Conservation (phyloP, 2,113 vertebrate species). For the Coreoperca whiteheadi region DNA sequence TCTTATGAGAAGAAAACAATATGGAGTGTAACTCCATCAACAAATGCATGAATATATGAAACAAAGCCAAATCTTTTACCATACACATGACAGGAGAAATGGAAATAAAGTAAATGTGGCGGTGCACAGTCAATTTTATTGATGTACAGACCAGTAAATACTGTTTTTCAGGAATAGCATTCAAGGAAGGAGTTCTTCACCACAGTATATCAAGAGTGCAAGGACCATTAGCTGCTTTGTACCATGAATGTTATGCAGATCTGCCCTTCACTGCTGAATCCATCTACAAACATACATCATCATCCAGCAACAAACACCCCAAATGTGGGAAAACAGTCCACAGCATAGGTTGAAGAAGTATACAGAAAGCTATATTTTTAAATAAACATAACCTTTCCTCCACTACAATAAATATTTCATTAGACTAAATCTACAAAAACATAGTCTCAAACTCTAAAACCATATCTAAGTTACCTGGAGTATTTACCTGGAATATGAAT, state of each 20-base stretch:
- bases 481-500: slow-evolving; percentile 69
- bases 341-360: slow-evolving; percentile 83
- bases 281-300: slow-evolving; percentile 48
- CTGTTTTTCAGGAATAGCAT: slow-evolving; percentile 85
- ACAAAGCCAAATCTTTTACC: neutral
- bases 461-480: slow-evolving; percentile 63
- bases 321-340: slow-evolving; percentile 83
- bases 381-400: slow-evolving; percentile 60
- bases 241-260: slow-evolving; percentile 44
- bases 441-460: slow-evolving; percentile 64
- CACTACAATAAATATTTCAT: slow-evolving; percentile 82
- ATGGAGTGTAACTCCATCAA: neutral
- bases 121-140: slow-evolving; percentile 92
- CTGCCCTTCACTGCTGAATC: slow-evolving; percentile 40
- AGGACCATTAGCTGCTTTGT: slow-evolving; percentile 64
- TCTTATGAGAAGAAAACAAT: slow-evolving; percentile 8
- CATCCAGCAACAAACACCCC: slow-evolving; percentile 49
- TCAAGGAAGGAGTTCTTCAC: slow-evolving; percentile 74
- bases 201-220: slow-evolving; percentile 68
- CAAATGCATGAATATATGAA: slow-evolving; percentile 5
- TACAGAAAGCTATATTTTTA: slow-evolving; percentile 83
- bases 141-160: slow-evolving; percentile 87
- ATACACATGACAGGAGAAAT: slow-evolving; percentile 35
- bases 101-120: slow-evolving; percentile 61
- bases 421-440: slow-evolving; percentile 75